Evolutionary conservation across 2,888 invertebrate species (phyloP).

Genomic region (Aphidoletes aphidimyza): DNA sequence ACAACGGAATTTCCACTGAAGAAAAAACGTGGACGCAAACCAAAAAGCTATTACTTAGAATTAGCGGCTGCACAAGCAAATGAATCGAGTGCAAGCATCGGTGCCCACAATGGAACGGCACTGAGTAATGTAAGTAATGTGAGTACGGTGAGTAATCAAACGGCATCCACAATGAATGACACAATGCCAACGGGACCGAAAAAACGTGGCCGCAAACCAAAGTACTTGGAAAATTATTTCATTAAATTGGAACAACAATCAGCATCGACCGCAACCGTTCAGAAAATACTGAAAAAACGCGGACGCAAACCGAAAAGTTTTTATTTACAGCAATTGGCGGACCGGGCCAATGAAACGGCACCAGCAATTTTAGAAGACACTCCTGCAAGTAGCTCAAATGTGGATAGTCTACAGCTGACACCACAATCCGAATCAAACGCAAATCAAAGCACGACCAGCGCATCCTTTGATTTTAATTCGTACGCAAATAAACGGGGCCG

Average conservation of each 20-base stretch:
- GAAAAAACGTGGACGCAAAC: constrained; percentile 39
- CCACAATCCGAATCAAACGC: neutral
- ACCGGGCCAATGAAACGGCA: neutral
- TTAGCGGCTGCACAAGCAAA: neutral
- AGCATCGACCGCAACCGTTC: no score
- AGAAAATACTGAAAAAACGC: constrained; percentile 30
- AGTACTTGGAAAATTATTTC: neutral
- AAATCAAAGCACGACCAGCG: neutral
- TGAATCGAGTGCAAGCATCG: neutral
- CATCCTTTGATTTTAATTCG: neutral
- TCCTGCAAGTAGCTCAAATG: neutral
- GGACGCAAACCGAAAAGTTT: constrained; percentile 9
- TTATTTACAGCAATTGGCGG: neutral
- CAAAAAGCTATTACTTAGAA: constrained; percentile 45
- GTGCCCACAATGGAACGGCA: neutral
- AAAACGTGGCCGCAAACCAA: neutral
- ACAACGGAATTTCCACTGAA: neutral
- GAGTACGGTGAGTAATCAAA: neutral
- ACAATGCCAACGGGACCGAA: neutral
- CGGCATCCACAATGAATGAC: neutral
- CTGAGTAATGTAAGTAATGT: neutral
- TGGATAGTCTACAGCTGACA: neutral
- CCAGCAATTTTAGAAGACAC: neutral
- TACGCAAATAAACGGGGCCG: constrained; percentile 44
- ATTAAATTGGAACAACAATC: neutral